Conservation (phyloP, 2,797 vertebrate species). For the Sebastes kiyomatsui region DNA sequence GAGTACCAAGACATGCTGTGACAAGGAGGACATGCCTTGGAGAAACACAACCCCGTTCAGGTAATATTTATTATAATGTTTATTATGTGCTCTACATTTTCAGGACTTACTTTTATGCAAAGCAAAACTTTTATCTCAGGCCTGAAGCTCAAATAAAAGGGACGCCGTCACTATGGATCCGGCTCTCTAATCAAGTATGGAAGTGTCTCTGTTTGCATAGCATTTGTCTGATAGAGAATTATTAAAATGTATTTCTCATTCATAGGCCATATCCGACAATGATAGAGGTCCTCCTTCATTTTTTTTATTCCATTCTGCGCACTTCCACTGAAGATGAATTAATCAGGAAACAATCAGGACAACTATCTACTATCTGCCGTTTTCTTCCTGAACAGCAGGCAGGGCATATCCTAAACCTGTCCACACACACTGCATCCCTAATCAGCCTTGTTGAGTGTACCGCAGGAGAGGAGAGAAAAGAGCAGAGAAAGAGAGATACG, state of each 20-base stretch:
- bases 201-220: not conserved
- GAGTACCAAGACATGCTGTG: not conserved
- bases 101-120: not conserved
- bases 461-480: not conserved
- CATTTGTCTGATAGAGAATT: conserved; percentile 12
- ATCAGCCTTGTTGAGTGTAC: conserved; percentile 11
- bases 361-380: conserved; percentile 19
- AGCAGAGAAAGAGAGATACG: not conserved
- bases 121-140: not conserved
- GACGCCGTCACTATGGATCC: not conserved
- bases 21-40: too few species aligned
- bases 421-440: conserved; percentile 24
- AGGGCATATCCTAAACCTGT: conserved; percentile 21
- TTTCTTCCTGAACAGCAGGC: conserved; percentile 22
- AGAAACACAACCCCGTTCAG: not conserved
- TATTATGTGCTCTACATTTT: not conserved
- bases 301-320: conserved; percentile 6
- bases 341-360: conserved; percentile 39
- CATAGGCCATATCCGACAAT: conserved; percentile 1
- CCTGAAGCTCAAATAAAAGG: not conserved
- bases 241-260: conserved; percentile 35
- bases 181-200: conserved; percentile 22
- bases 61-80: not conserved
- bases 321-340: conserved; percentile 21
- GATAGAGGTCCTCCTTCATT: not conserved